Base-by-base conservation (phyloP, 2,797 vertebrate species). In the Sciurus vulgaris region DNA sequence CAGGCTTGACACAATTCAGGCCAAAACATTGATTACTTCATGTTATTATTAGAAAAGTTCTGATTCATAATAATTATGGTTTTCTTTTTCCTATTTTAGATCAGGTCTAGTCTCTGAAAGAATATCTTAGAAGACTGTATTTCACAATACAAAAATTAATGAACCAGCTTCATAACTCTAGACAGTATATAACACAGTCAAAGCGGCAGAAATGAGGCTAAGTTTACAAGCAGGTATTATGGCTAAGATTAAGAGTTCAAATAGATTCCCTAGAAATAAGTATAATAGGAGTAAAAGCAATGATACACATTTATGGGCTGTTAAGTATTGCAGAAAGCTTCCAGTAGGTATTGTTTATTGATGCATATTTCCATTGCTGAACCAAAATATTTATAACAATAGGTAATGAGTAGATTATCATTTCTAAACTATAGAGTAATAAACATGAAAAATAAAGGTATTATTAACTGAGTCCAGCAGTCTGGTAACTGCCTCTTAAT, bases 361-460 rank as follows among this genome's bases (percentile, higher is more conserved):
- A 94, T 97, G 97, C 41, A 8, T 91, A 81, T 96, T 97, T 97
- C 87, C 77, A 84, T 88, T 97, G 96, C 74, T 97, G 90, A 97
- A 96, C 91, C 81, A 96, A 98, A 97, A 97, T 98, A 98, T 98
- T 97, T 98, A 97, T 96, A 93, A 96, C 74, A 82, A 83, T 95
- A 78, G 79, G 44, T 97, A 97, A 97, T 92, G 85, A 98, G 92
- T 13, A 14, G 95, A 97, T 95, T 97, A 96, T 97, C 87, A 94
- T 96, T 98, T 65, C 92, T 97, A 98, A 98, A 97, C 97, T 94
- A 97, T 63, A 90, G 35, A 44, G 76, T 95, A 94, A 97, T 97
- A 97, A 98, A 98, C 97, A 96, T 97, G 95, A 97, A 97, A 96
- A 97, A 97, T 97, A 93, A 92, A 87, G 51, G 56, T 73, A 95